Evolutionary conservation across 2,113 vertebrate genomes (phyloP), one percentile per base, ranked within the genome.

Genomic region (Accipiter virgatus): DNA sequence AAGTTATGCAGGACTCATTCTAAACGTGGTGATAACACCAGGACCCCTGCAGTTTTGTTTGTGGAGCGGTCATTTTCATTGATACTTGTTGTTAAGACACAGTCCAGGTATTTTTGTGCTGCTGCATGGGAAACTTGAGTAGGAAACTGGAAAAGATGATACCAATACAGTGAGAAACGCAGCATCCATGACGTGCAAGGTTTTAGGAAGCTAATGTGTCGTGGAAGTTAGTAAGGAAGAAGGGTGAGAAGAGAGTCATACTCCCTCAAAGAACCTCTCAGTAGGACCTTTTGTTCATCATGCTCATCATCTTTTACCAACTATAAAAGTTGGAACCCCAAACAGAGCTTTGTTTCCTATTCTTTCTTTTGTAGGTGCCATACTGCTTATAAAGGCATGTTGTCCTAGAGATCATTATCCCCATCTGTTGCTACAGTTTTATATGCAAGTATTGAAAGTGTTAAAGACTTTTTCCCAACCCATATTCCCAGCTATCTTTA

Each of bases 141-240:
- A 87, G 66, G 66, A 79, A 93, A 68, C n/a, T 9, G 14, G 59
- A 78, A 73, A 67, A 81, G 23, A 27, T 6, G 0, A 27, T 58
- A 47, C 8, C 81, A 68, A 55, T 45, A 16, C 3, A 81, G 10
- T 55, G 34, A 71, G 45, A 62, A 86, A 38, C 3, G 10, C 32
- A 62, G 55, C 42, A 58, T 70, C 19, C 0, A 0, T 55, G 13
- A 48, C 8, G 9, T 27, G 16, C 11, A 14, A 16, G 31, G 23
- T 48, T 68, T 93, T 56, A 82, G 67, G 86, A 90, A 88, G 45
- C 38, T 70, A 43, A 8, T 34, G 25, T 74, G 10, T 86, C 45
- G 13, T 17, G 47, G 40, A 50, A 84, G 32, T 56, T 50, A 63
- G 18, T 14, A 38, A 50, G 56, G 56, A 89, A 82, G 25, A 53